Conservation (phyloP, 1,140 invertebrate species). For the Zaprionus africanus region DNA sequence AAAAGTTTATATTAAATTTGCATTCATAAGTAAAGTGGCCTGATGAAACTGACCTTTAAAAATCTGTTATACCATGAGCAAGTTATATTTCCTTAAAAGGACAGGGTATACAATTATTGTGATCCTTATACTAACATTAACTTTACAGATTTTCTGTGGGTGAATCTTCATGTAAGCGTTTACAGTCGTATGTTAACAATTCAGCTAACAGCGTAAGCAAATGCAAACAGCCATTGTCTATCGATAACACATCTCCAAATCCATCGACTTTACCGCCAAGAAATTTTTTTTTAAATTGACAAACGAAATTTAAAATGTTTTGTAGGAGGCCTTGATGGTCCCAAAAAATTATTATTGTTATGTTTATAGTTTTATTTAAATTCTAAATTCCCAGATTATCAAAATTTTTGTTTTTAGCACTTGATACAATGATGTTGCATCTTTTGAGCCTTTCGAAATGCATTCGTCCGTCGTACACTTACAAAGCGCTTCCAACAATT, state of each 20-base stretch:
- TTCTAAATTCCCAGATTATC: background rate
- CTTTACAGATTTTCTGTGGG: background rate
- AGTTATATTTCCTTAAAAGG: background rate
- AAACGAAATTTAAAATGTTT: background rate
- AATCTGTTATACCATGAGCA: background rate
- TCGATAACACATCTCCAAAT: background rate
- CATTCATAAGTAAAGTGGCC: background rate
- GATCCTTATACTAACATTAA: background rate
- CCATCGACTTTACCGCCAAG: background rate
- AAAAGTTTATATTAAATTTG: background rate
- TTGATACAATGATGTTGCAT: constrained; percentile 26
- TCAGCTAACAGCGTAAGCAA: background rate
- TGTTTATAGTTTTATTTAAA: background rate
- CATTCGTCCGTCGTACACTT: background rate
- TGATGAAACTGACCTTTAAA: background rate
- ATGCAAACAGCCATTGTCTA: background rate
- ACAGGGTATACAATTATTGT: background rate
- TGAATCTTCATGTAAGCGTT: constrained; percentile 6
- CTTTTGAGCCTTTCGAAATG: constrained; percentile 9
- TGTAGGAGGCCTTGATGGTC: background rate
- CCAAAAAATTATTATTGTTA: background rate
- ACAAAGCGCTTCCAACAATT: background rate
- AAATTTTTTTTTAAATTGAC: background rate
- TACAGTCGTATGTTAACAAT: background rate
- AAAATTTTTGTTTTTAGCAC: background rate